Conservation (phyloP, 2,113 vertebrate species). For the Cnemophilus loriae region DNA sequence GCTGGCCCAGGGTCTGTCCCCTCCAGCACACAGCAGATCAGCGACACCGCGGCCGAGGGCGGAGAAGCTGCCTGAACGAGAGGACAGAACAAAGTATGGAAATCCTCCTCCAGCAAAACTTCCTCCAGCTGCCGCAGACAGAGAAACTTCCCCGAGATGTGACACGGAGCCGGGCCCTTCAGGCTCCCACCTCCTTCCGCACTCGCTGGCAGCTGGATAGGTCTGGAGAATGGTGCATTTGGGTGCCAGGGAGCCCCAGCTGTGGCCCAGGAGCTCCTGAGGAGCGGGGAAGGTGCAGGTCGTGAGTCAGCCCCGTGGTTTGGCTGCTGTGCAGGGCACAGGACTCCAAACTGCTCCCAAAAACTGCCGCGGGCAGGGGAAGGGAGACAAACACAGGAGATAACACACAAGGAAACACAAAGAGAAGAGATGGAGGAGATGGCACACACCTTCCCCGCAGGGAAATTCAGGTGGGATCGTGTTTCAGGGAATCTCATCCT, state of each 20-base stretch:
- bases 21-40: background rate
- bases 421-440: background rate
- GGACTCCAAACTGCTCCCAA: background rate
- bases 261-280: background rate
- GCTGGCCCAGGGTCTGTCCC: background rate
- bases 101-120: background rate
- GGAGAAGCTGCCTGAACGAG: background rate
- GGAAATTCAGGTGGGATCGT: background rate
- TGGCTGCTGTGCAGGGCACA: background rate
- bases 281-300: background rate
- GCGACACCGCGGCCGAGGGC: background rate
- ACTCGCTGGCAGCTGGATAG: too few relatives aligned
- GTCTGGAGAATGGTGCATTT: background rate
- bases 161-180: background rate
- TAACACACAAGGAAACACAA: background rate
- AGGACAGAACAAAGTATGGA: background rate
- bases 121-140: background rate
- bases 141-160: background rate
- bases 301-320: accelerated
- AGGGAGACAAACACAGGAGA: background rate
- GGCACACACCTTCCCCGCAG: background rate
- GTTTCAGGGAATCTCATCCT: background rate
- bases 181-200: background rate
- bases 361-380: background rate
- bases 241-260: background rate